Evolutionary conservation across 1,140 invertebrate genomes (phyloP).

Genomic region (Leptinotarsa texana): DNA sequence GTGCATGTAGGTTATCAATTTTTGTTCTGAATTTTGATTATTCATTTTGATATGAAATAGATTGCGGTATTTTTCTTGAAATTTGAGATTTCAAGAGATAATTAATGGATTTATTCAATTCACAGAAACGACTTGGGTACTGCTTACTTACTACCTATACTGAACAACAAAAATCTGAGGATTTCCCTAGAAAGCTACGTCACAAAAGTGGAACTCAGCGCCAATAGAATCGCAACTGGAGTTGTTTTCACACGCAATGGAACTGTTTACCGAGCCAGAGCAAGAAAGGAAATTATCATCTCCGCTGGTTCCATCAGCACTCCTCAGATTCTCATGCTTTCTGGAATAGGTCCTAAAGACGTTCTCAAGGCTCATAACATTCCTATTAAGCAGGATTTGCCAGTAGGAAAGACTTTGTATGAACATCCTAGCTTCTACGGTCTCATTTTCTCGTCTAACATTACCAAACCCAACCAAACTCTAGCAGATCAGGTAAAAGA

Average conservation of each 20-base stretch:
- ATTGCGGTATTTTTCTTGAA: no score
- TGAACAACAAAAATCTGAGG: constrained; percentile 59
- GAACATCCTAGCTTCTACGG: constrained; percentile 64
- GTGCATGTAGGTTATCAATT: no score
- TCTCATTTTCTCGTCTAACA: not conserved
- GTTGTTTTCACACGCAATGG: constrained; percentile 60
- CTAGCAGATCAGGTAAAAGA: constrained; percentile 8
- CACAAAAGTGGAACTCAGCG: constrained; percentile 57
- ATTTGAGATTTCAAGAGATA: no score
- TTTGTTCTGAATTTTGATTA: no score
- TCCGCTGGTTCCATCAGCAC: constrained; percentile 57
- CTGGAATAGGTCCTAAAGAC: constrained; percentile 61
- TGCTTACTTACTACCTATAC: constrained; percentile 60
- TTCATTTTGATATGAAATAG: no score
- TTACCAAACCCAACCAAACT: not conserved
- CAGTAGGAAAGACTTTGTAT: constrained; percentile 78
- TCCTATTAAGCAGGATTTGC: constrained; percentile 56
- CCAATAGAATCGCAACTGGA: constrained; percentile 62
- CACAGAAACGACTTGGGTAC: constrained; percentile 61
- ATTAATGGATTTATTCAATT: no score
- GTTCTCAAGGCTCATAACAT: constrained; percentile 56
- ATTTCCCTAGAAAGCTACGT: constrained; percentile 56
- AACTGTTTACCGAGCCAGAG: constrained; percentile 51
- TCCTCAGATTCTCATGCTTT: constrained; percentile 62
- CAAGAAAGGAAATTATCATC: constrained; percentile 64